Base-by-base conservation (phyloP, 1,140 invertebrate species). In the Drosophila santomea region DNA sequence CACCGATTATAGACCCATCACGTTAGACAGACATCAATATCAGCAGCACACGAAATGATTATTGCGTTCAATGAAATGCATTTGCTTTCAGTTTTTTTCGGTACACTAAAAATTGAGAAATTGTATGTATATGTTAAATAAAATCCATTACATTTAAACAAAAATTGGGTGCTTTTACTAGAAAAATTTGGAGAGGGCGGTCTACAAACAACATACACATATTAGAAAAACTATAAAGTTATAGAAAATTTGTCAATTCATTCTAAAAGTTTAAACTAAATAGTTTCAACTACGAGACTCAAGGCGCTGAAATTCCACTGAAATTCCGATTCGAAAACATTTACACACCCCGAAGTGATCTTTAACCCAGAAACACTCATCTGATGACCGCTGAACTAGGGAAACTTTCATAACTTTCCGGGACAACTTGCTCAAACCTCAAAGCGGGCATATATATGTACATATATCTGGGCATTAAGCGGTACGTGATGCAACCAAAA, bases 51-150 rank as follows among this genome's bases (percentile, higher is more conserved):
- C 39, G 32, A 64, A 64, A 64, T 63, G 60, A 78, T 74, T 58
- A 85, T 61, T 74, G 73, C 73, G 74, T 69, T 78, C 43, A 78
- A 62, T 76, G 63, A 61, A 78, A 73, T 83, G 69, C 52, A 62
- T 54, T 73, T 88, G 83, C 32, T 3, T 32, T 32, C 32, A 32
- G 32, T 32, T 32, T 3, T 3, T 32, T 32, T 32, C 6, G 32
- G 8, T 7, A 32, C 32, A 20, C 32, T 3, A 32, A 32, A 32
- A 32, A 8, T 32, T 32, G 32, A 32, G 8, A 32, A 32, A 32
- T 8, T 10, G 7, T 32, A 32, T 61, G 47, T 82, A 32, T 20
- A 47, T 71, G 79, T 86, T 82, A 67, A 82, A 88, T 69, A 57
- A 76, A 58, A 79, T 74, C 41, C 17, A 20, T 23, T 4, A 12